Evolutionary conservation across 2,797 vertebrate genomes (phyloP), one percentile per base, ranked within the genome.

Genomic region (Ptychadena robeensis): DNA sequence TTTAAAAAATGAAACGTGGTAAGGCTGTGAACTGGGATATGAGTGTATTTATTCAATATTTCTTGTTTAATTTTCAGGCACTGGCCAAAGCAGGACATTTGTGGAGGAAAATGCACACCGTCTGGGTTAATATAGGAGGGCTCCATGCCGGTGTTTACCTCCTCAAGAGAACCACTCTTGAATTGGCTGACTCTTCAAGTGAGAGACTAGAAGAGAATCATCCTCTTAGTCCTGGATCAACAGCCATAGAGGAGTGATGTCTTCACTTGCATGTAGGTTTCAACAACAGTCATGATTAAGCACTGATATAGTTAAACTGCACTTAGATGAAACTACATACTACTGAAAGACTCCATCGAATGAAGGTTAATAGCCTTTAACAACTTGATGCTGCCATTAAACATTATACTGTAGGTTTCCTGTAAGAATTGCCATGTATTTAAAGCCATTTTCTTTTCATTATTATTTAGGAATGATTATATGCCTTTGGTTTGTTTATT

Each of bases 111-210:
- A 89, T 90, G 22, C 95, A 96, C 88, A 98, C 96, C 0, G 95
- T 98, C 76, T 98, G 98, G 98, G 97, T 98, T 82, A 99, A 99
- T 4, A 94, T 99, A 0, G 98, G 97, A 0, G 98, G 97, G 9
- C 95, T 99, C 68, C 96, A 97, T 2, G 97, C 97, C 2, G 97
- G 95, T 0, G 97, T 99, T 35, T 98, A 96, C 64, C 95, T 98
- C 67, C 95, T 99, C 82, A 95, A 92, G 87, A 94, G 97, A 82
- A 97, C 96, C 6, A 0, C 89, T 85, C 2, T 75, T 4, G 61
- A 84, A 11, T 9, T 38, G 28, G 34, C 25, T 27, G 72, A 75
- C 38, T 6, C 28, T 40, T 44, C 75, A 31, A 40, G 37, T 6
- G 69, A 68, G 37, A 37, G 22, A 53, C 40, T 57, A 35, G 44